phyloP scores from a whole-genome alignment of 2,797 vertebrate genomes.

The Columba guinea region DNA sequence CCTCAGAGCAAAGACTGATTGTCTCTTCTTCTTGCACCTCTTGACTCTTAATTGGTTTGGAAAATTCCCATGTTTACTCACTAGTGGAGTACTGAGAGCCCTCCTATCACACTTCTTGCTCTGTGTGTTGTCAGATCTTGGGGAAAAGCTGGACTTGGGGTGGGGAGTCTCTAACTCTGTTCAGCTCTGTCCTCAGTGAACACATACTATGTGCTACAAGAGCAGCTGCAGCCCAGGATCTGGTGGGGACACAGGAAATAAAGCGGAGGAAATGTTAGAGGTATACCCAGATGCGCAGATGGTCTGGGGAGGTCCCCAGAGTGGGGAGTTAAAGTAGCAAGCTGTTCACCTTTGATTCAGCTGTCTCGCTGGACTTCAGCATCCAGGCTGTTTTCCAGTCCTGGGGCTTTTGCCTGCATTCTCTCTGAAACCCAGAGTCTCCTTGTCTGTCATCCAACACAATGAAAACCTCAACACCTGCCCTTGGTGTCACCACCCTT shows the following conservation, averaged over 20 bases:
- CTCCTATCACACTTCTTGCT: not conserved
- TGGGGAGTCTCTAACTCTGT: not conserved
- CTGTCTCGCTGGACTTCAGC: not conserved
- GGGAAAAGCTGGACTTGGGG: not conserved
- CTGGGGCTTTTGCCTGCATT: not conserved
- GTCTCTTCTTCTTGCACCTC: not conserved
- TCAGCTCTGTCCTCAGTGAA: not conserved
- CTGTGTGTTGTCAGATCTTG: not conserved
- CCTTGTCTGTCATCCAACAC: not conserved
- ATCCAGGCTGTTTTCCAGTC: not conserved
- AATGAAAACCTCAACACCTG: not conserved
- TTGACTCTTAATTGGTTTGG: not conserved
- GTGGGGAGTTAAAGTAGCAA: not conserved
- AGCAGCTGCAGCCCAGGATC: not conserved
- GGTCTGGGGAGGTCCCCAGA: not conserved
- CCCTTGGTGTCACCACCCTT: not conserved
- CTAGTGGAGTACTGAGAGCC: not conserved
- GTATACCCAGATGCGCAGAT: not conserved
- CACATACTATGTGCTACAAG: not conserved
- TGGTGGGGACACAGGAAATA: not conserved
- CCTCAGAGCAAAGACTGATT: not conserved
- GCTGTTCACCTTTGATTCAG: not conserved
- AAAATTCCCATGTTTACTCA: not conserved
- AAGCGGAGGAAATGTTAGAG: conserved; percentile 1
- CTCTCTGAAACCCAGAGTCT: not conserved